Base-by-base conservation (phyloP, 2,888 invertebrate genomes). In the Epinotia bilunana region DNA sequence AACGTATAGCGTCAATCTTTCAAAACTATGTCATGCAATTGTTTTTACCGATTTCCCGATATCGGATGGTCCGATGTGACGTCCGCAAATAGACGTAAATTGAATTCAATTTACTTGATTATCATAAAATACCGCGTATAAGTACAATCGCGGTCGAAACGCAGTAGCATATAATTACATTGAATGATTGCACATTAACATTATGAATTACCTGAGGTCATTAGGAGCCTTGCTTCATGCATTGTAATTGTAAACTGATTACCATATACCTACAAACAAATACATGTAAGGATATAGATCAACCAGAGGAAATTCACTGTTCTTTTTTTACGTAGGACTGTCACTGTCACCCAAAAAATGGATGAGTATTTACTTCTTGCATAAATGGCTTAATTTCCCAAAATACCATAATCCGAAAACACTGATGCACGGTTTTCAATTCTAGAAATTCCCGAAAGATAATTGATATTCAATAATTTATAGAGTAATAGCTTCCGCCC, bases 161-260 rank as follows among this genome's bases (percentile, higher is more conserved):
- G 78, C 76, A 79, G 74, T 77, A 73, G 64, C 75, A 73, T 76
- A 16, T 70, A 39, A 63, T 72, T 67, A 53, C 74, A 75, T 75
- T 55, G 65, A 75, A 65, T 71, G 23, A 12, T 49, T 7, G 28
- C 12, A 43, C 39, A 69, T 64, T 73, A 70, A 4, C 64, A 72
- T 69, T 13, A 16, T 13, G 23, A n/a, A 53, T 65, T 53, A 6
- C 28, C 9, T 53, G 12, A 16, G 16, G 23, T 64, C 11, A 65
- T 65, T 12, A 33, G 13, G 13, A 39, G 33, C n/a, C n/a, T n/a
- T n/a, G n/a, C 18, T 43, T 43, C 12, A 43, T 43, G 43, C 43
- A 43, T 43, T 43, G 49, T 13, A 11, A 16, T 13, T 16, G 11
- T 61, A 33, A n/a, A 0, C 13, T 9, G 16, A 49, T 64, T 64